phyloP scores from a whole-genome alignment of 2,888 invertebrate species.

The Cheilosia scutellata region DNA sequence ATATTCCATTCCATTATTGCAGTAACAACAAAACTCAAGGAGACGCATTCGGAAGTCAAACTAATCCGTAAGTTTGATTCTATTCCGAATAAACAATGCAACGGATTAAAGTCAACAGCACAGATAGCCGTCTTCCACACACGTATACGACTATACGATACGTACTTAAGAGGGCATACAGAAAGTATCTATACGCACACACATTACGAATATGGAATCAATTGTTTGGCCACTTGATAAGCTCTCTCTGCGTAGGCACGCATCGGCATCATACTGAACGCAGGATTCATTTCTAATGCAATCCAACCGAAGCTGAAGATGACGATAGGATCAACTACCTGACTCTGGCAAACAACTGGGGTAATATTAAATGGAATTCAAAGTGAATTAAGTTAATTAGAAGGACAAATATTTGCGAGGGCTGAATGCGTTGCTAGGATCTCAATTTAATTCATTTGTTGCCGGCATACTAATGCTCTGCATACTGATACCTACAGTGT shows the following conservation, averaged over 20 bases:
- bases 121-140: constrained; percentile 37
- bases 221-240: constrained; percentile 58
- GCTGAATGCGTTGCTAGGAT: constrained; percentile 26
- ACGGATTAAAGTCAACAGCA: constrained; percentile 73
- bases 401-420: constrained; percentile 82
- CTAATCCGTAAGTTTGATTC: constrained; percentile 74
- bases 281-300: constrained; percentile 62
- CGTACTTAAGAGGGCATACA: constrained; percentile 38
- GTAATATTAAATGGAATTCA: constrained; percentile 81
- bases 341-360: constrained; percentile 63
- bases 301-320: constrained; percentile 27
- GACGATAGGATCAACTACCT: constrained; percentile 44
- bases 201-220: constrained; percentile 53
- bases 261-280: constrained; percentile 23
- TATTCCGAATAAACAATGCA: constrained; percentile 69
- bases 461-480: not conserved
- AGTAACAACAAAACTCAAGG: constrained; percentile 21
- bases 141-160: constrained; percentile 16
- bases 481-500: not conserved
- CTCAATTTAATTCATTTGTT: constrained; percentile 49
- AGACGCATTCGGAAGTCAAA: constrained; percentile 62
- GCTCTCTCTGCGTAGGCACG: constrained; percentile 39
- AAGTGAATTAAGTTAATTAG: constrained; percentile 84
- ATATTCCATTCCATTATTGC: constrained; percentile 48
- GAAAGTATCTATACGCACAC: not conserved